These are phyloP conservation scores for Carposina sasakii DNA, from an alignment of 1,140 invertebrate species.

Conservation along the genomic window DNA sequence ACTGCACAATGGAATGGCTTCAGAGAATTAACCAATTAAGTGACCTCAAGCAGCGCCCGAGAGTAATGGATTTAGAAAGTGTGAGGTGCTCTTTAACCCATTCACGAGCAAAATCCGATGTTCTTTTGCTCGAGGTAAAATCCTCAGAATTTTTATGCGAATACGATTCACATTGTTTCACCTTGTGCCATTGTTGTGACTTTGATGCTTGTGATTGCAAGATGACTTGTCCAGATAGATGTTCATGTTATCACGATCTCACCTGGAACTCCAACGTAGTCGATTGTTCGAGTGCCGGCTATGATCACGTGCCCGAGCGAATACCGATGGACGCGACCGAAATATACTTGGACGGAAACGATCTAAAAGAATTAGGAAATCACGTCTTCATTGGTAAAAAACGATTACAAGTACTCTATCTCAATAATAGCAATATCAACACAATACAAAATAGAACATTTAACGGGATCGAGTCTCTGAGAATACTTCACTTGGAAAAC, in stretches of 20 bases:
- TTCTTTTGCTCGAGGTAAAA: constrained; percentile 83
- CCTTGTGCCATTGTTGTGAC: constrained; percentile 91
- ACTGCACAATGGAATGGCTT: constrained; percentile 91
- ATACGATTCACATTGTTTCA: constrained; percentile 91
- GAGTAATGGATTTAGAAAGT: constrained; percentile 88
- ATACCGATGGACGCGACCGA: constrained; percentile 94
- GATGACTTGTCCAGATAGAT: constrained; percentile 91
- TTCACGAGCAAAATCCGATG: constrained; percentile 77
- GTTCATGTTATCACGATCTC: constrained; percentile 92
- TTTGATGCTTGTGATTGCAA: constrained; percentile 94
- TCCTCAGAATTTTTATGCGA: constrained; percentile 88
- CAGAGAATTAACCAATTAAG: constrained; percentile 84
- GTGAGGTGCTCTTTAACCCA: constrained; percentile 89
- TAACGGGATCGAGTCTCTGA: constrained; percentile 83
- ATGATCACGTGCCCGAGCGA: constrained; percentile 81
- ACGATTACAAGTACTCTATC: constrained; percentile 85
- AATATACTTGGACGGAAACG: constrained; percentile 90
- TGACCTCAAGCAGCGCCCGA: constrained; percentile 82
- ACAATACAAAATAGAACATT: constrained; percentile 88
- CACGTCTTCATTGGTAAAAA: constrained; percentile 92
- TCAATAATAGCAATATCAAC: constrained; percentile 87
- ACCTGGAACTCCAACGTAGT: constrained; percentile 94
- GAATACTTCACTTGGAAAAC: constrained; percentile 85
- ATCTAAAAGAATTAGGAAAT: constrained; percentile 85
- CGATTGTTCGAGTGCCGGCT: constrained; percentile 86